A percentile compares a stretch with the other conserved stretches of the same genome.
Evolutionary conservation across 2,113 vertebrate species (phyloP).

Genomic region (Myiopsitta monachus): DNA sequence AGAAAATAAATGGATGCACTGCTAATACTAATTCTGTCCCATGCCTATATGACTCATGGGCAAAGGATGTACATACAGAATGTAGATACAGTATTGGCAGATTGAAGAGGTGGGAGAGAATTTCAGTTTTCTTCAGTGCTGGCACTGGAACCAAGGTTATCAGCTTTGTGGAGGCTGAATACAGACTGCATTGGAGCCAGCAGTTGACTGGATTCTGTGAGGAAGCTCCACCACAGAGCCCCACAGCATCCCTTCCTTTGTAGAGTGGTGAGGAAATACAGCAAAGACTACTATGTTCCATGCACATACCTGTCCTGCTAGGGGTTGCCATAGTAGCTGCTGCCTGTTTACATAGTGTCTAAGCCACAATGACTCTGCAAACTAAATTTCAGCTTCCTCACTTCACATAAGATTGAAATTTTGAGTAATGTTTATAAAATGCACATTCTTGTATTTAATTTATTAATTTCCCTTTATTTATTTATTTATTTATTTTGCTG

Average conservation of each 20-base stretch:
- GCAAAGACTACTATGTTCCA: background rate
- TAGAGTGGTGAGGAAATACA: background rate
- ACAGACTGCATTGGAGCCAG: background rate
- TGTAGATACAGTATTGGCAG: background rate
- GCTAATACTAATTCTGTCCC: background rate
- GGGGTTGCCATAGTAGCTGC: background rate
- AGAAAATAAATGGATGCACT: background rate
- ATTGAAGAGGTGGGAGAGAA: background rate
- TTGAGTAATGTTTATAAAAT: background rate
- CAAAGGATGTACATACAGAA: background rate
- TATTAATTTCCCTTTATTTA: background rate
- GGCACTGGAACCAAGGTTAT: background rate
- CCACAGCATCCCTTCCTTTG: background rate
- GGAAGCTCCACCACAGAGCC: background rate
- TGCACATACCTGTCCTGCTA: background rate
- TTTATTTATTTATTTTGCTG: background rate
- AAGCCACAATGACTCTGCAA: background rate
- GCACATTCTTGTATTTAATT: background rate
- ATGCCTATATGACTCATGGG: fast-evolving
- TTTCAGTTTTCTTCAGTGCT: background rate
- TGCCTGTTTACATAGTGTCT: background rate
- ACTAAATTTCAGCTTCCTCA: background rate
- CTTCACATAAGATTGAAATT: background rate
- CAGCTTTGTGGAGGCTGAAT: background rate
- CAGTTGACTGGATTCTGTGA: background rate